Conservation (phyloP, 1,140 invertebrate genomes). For the Pantala flavescens region DNA sequence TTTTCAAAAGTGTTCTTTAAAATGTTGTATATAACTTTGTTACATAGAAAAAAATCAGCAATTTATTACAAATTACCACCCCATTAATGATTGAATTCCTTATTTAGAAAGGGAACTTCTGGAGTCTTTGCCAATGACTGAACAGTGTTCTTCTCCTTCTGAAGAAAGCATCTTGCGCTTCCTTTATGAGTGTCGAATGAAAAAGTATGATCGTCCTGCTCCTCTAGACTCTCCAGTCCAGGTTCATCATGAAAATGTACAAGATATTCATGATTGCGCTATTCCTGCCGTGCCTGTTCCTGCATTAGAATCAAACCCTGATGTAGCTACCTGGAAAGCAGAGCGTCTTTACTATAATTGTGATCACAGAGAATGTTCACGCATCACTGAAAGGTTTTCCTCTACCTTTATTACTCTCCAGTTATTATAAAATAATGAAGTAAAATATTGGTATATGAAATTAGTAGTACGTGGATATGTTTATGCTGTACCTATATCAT, state of each 20-base stretch:
- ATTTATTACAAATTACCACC: too few relatives aligned
- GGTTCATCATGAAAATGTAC: conserved; percentile 13
- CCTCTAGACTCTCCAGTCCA: conserved; percentile 23
- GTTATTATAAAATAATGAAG: conserved; percentile 7
- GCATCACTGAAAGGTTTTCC: conserved; percentile 56
- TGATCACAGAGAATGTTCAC: conserved; percentile 65
- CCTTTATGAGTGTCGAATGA: conserved; percentile 65
- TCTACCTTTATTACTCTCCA: conserved; percentile 5
- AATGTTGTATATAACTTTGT: too few relatives aligned
- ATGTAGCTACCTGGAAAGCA: conserved; percentile 63
- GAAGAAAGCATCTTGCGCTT: conserved; percentile 51
- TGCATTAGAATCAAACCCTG: conserved; percentile 55
- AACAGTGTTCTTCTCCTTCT: conserved; percentile 53
- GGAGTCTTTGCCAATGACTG: conserved; percentile 52
- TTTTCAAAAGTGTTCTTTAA: too few relatives aligned
- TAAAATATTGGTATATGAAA: too few relatives aligned
- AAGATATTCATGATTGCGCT: conserved; percentile 19
- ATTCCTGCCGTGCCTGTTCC: conserved; percentile 20
- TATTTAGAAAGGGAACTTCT: conserved; percentile 49
- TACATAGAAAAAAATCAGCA: too few relatives aligned
- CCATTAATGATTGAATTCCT: too few relatives aligned
- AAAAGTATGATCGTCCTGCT: conserved; percentile 58
- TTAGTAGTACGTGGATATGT: too few relatives aligned
- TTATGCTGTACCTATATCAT: too few relatives aligned
- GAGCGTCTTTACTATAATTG: conserved; percentile 80